Percentiles rank a stretch among this genome's conserved stretches.
phyloP scores from a whole-genome alignment of 2,797 vertebrate genomes.

The Xenentodon cancila region DNA sequence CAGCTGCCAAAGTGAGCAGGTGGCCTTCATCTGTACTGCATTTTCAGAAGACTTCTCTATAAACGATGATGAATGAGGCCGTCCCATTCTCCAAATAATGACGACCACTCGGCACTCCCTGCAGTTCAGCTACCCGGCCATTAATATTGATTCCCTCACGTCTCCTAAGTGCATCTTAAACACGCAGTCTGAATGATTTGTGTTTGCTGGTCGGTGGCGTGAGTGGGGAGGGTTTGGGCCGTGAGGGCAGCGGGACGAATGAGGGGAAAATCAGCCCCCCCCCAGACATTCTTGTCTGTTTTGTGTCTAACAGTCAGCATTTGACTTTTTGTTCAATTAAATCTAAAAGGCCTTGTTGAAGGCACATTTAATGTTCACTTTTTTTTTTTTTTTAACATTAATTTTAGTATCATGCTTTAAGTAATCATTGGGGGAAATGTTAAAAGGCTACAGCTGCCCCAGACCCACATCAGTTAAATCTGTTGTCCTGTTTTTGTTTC shows the following conservation, averaged over 20 bases:
- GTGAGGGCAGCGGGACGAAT: slow-evolving; percentile 5
- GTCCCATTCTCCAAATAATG: slow-evolving; percentile 29
- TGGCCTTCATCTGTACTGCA: slow-evolving; percentile 51
- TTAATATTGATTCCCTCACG: slow-evolving; percentile 52
- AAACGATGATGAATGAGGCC: slow-evolving; percentile 55
- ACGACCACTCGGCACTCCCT: slow-evolving; percentile 19
- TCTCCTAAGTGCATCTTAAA: slow-evolving; percentile 52
- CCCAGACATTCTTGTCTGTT: slow-evolving; percentile 7
- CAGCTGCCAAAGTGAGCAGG: slow-evolving; percentile 62
- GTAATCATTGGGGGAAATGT: no score
- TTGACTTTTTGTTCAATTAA: no score
- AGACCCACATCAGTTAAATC: no score
- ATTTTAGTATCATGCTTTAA: no score
- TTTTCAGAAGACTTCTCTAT: slow-evolving; percentile 53
- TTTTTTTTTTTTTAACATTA: no score
- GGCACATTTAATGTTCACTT: no score
- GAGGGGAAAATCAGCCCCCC: background rate
- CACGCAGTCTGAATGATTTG: slow-evolving; percentile 5
- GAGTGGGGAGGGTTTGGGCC: background rate
- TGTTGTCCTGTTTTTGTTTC: background rate
- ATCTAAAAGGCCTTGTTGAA: no score
- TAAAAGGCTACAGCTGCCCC: no score
- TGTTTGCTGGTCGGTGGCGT: background rate
- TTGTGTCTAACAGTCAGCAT: slow-evolving; percentile 1
- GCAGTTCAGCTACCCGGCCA: slow-evolving; percentile 7